A percentile compares a stretch with the other conserved stretches of the same genome.
These are phyloP conservation scores for Lasaia peninsularis DNA, from an alignment of 1,140 invertebrate genomes.

Conservation along the genomic window DNA sequence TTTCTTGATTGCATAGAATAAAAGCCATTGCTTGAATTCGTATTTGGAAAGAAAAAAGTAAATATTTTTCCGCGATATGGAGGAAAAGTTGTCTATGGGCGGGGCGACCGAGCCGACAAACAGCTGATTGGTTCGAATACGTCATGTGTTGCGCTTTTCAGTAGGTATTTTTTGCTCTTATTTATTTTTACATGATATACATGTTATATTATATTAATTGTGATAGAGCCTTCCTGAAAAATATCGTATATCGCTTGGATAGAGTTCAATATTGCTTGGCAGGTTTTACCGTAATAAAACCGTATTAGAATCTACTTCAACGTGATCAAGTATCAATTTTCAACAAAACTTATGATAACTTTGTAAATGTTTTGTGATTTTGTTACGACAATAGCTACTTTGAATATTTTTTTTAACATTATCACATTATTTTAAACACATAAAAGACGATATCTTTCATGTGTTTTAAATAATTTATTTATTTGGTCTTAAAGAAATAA, in stretches of 20 bases:
- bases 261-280: constrained; percentile 1
- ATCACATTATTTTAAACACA: too few relatives aligned
- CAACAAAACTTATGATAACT: neutral
- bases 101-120: constrained; percentile 52
- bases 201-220: constrained; percentile 16
- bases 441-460: too few relatives aligned
- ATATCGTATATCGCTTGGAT: neutral
- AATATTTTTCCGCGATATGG: constrained; percentile 59
- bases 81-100: constrained; percentile 63
- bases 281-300: neutral
- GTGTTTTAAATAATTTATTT: too few relatives aligned
- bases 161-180: constrained; percentile 69
- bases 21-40: neutral
- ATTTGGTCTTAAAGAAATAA: too few relatives aligned
- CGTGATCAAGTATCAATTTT: neutral
- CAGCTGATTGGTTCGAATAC: constrained; percentile 68
- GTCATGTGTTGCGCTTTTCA: constrained; percentile 67
- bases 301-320: neutral
- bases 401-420: too few relatives aligned
- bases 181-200: constrained; percentile 34
- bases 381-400: too few relatives aligned
- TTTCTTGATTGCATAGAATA: neutral
- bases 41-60: constrained; percentile 45
- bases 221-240: neutral
- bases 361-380: neutral